phyloP scores from a whole-genome alignment of 1,140 invertebrate genomes.

The Pantala flavescens region DNA sequence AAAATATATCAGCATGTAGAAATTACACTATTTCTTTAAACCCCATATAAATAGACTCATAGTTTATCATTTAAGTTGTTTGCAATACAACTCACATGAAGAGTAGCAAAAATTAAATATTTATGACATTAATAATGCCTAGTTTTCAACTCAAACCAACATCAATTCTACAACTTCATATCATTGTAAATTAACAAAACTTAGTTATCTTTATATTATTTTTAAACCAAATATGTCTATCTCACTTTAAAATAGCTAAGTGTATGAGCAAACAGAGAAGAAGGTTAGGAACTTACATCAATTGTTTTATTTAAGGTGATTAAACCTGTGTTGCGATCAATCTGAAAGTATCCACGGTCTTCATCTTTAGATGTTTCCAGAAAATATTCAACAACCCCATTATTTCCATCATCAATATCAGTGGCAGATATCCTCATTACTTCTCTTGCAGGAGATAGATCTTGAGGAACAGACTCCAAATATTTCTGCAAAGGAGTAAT shows the following conservation, averaged over 20 bases:
- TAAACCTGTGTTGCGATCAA: constrained; percentile 64
- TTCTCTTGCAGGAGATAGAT: constrained; percentile 52
- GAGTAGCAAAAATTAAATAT: too few species aligned
- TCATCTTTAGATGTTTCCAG: constrained; percentile 38
- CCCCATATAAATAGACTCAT: too few species aligned
- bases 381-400: constrained; percentile 59
- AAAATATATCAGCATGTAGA: constrained; percentile 14
- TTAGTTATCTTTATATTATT: too few species aligned
- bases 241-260: too few species aligned
- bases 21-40: too few species aligned
- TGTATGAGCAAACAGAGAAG: too few species aligned
- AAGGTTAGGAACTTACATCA: constrained; percentile 46
- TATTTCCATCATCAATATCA: constrained; percentile 77
- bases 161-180: too few species aligned
- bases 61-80: too few species aligned
- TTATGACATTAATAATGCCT: not conserved
- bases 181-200: too few species aligned
- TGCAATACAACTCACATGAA: too few species aligned
- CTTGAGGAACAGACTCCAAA: constrained; percentile 61
- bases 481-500: constrained; percentile 48
- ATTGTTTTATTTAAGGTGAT: constrained; percentile 63
- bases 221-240: too few species aligned
- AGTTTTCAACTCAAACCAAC: not conserved
- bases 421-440: constrained; percentile 81
- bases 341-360: constrained; percentile 60